Evolutionary conservation across 2,888 invertebrate genomes (phyloP).

Genomic region (Actias luna): DNA sequence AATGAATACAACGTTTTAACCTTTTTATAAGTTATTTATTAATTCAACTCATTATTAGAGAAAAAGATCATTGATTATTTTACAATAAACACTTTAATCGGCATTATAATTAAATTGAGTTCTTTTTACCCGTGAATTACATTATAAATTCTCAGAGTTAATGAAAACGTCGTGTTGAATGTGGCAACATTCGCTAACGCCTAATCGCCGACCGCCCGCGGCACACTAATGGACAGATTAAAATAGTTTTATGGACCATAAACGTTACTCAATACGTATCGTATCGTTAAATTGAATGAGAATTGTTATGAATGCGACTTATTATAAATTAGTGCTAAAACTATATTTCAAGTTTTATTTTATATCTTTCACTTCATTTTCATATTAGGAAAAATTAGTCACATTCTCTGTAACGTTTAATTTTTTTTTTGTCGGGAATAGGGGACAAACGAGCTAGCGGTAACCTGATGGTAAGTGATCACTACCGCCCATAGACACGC

Average conservation of each 20-base stretch:
- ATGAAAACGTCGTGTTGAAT: constrained; percentile 33
- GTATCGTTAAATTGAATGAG: constrained; percentile 15
- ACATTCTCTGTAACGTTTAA: neutral
- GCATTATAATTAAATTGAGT: constrained; percentile 15
- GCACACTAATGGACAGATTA: constrained; percentile 73
- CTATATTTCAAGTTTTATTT: constrained; percentile 8
- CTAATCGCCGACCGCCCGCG: constrained; percentile 67
- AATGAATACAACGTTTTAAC: neutral
- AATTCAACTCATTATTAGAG: neutral
- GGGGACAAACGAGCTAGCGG: too few species aligned
- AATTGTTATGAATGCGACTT: constrained; percentile 15
- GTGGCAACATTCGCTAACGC: constrained; percentile 46
- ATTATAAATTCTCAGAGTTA: constrained; percentile 30
- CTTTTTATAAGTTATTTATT: neutral
- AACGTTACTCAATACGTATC: constrained; percentile 40
- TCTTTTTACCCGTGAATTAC: constrained; percentile 7
- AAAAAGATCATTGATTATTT: neutral
- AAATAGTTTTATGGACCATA: constrained; percentile 72
- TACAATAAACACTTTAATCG: constrained; percentile 4
- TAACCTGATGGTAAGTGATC: too few species aligned
- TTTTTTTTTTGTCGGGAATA: too few species aligned
- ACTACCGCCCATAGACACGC: too few species aligned
- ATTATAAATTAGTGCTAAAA: constrained; percentile 17
- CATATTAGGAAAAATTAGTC: neutral
- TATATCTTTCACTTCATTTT: constrained; percentile 8